phyloP scores from a whole-genome alignment of 2,888 invertebrate species.

The Ectemnius lituratus region DNA sequence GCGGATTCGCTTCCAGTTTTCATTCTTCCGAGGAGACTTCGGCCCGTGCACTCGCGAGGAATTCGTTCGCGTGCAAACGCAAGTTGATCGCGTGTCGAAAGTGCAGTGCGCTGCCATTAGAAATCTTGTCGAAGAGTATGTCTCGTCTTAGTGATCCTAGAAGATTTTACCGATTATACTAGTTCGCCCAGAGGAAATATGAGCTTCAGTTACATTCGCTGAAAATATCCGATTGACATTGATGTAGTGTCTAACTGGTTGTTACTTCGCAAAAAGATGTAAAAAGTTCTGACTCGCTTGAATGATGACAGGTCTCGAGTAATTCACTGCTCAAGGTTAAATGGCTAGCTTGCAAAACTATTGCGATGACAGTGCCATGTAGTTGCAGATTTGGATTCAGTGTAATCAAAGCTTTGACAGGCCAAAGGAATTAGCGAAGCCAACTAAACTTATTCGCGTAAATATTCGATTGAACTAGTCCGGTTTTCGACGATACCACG shows the following conservation, averaged over 20 bases:
- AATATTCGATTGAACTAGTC: neutral
- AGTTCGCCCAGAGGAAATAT: neutral
- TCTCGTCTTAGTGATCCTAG: constrained; percentile 4
- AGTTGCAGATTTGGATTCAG: neutral
- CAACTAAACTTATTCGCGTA: neutral
- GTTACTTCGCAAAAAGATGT: constrained; percentile 3
- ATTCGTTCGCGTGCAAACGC: neutral
- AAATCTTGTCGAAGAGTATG: constrained; percentile 29
- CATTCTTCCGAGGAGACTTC: too few relatives aligned
- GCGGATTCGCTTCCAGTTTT: too few relatives aligned
- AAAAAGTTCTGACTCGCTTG: constrained; percentile 11
- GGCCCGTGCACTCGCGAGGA: neutral
- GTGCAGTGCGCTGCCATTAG: constrained; percentile 54
- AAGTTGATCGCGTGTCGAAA: constrained; percentile 36
- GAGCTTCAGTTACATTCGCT: neutral
- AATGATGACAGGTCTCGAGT: constrained; percentile 29
- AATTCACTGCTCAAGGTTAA: constrained; percentile 42
- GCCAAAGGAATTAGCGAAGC: too few relatives aligned
- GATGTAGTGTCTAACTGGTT: neutral
- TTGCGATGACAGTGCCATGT: constrained; percentile 6
- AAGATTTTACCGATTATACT: neutral
- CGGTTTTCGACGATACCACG: neutral
- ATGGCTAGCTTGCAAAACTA: constrained; percentile 27
- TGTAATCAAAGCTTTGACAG: neutral
- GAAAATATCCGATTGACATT: neutral